These are phyloP conservation scores for Oithona nana DNA, from an alignment of 2,888 invertebrate genomes.

Conservation along the genomic window DNA sequence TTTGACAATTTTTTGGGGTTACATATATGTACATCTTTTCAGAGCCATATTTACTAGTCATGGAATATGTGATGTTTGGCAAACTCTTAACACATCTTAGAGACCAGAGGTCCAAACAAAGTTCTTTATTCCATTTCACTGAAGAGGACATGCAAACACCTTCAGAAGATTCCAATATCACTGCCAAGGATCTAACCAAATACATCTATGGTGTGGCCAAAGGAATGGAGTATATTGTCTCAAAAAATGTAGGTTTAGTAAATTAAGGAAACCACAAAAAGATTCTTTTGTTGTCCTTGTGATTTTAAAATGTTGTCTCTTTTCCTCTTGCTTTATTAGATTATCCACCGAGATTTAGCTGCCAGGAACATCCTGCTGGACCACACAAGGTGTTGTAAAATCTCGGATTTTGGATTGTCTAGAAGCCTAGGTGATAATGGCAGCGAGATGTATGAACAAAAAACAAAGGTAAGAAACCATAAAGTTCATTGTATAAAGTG, in stretches of 20 bases:
- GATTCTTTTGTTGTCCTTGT: neutral
- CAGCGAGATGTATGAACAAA: slow-evolving; percentile 10
- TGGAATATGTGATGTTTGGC: slow-evolving; percentile 71
- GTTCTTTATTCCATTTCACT: slow-evolving; percentile 27
- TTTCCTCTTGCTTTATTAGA: no score
- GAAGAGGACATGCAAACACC: slow-evolving; percentile 31
- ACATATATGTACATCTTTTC: slow-evolving; percentile 20
- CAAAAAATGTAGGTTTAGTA: slow-evolving; percentile 44
- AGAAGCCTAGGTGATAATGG: slow-evolving; percentile 30
- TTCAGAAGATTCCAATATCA: slow-evolving; percentile 33
- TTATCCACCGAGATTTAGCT: slow-evolving; percentile 64
- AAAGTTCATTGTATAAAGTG: neutral
- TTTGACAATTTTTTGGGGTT: neutral
- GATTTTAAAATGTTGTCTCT: slow-evolving; percentile 12
- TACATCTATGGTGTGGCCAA: slow-evolving; percentile 63
- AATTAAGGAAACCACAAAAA: neutral
- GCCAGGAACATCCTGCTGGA: slow-evolving; percentile 62
- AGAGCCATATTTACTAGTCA: slow-evolving; percentile 62
- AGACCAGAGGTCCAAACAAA: slow-evolving; percentile 29
- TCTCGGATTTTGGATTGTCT: slow-evolving; percentile 73
- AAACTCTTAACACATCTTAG: slow-evolving; percentile 54
- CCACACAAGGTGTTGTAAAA: slow-evolving; percentile 67
- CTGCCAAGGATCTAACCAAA: slow-evolving; percentile 51
- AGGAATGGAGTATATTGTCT: slow-evolving; percentile 65
- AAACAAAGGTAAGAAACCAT: slow-evolving; percentile 8